Base-by-base conservation (phyloP, 2,888 invertebrate species). In the Harpalus rubripes region DNA sequence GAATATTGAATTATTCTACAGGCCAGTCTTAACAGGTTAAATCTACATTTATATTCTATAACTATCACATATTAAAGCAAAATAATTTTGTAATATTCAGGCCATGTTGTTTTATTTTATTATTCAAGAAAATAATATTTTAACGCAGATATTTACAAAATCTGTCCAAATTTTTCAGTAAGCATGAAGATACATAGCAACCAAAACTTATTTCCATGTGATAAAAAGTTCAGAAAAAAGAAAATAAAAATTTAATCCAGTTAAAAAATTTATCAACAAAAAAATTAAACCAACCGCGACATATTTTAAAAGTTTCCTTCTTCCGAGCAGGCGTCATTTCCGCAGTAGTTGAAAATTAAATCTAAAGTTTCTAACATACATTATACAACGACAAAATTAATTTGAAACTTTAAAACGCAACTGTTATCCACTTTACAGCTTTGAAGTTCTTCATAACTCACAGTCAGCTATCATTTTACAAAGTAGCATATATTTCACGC, bases 281-380 rank as follows among this genome's bases (percentile, higher is more conserved):
- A 81, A 63, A 81, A 44, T 56, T 44, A 56, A 76, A 76, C 41
- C 44, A 52, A 12, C 44, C 76, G 76, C 76, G 76, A 76, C 81
- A 81, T 63, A 81, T 61, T 81, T 76, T 81, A 65, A 65, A 81
- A 81, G 81, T 81, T 81, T 61, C 41, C 68, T 68, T 68, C 68
- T 68, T 68, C 68, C 68, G 39, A 68, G 22, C 26, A 63, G 68
- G 68, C 32, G 68, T 68, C 68, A 68, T 68, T 68, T 68, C 68
- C 68, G 68, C 26, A 68, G 39, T 68, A 68, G 68, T 39, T 44
- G 16, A 61, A 81, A 81, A 81, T 81, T 81, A 81, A 81, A 81
- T 63, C 61, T 39, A 81, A 81, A 81, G 61, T 81, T 81, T 81
- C 22, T 16, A 63, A 81, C 81, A 63, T 81, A 81, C 63, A 59